Percentiles rank a stretch among this genome's conserved stretches.
phyloP scores from a whole-genome alignment of 2,888 invertebrate genomes.

The Rhagophthalmus giganteus region DNA sequence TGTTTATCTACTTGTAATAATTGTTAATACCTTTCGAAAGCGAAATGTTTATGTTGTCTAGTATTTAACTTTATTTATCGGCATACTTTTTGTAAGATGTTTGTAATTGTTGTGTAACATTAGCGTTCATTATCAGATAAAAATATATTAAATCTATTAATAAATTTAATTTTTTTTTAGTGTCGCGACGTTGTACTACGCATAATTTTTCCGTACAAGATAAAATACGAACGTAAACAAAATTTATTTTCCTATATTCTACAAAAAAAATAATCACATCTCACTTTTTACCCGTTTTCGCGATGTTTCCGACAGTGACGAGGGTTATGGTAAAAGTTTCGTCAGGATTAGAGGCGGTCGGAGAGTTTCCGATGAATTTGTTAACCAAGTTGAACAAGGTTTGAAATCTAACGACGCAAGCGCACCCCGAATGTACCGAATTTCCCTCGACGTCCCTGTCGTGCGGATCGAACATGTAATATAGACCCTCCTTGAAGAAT shows the following conservation, averaged over 20 bases:
- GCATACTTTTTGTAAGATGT: not conserved
- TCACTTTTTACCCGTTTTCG: not conserved
- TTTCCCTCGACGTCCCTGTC: conserved; percentile 59
- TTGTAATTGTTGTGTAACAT: not conserved
- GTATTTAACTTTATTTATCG: not conserved
- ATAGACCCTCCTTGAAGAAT: conserved; percentile 58
- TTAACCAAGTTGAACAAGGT: conserved; percentile 42
- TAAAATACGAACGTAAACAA: not conserved
- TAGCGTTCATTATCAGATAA: not conserved
- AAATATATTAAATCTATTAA: not conserved
- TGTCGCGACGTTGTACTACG: no score
- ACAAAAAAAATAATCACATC: no score
- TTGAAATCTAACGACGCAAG: conserved; percentile 35
- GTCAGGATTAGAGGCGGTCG: not conserved
- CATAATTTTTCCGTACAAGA: not conserved
- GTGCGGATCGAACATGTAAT: conserved; percentile 65
- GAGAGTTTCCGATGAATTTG: conserved; percentile 46
- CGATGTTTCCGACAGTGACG: conserved; percentile 17
- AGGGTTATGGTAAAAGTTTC: conserved; percentile 8
- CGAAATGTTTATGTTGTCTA: not conserved
- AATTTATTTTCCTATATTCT: not conserved
- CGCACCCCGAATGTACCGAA: conserved; percentile 18
- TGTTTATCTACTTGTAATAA: no score
- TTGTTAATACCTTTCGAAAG: not conserved
- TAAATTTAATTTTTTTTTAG: no score